Percentiles rank a stretch among this genome's conserved stretches.
Conservation (phyloP, 2,113 vertebrate genomes). For the Pterocles orientalis region DNA sequence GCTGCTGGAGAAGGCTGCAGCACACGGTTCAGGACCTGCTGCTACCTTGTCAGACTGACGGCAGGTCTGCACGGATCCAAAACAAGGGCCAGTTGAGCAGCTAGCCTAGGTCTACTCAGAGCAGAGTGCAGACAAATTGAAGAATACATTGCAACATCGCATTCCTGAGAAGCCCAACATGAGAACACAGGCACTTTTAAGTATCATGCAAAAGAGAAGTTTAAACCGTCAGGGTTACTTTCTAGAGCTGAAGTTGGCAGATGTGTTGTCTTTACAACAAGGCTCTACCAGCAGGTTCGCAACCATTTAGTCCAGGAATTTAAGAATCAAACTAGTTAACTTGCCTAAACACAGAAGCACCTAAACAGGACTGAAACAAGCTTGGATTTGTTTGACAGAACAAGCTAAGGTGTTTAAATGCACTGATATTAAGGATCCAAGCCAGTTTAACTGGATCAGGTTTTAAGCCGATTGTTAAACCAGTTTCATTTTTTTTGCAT, state of each 20-base stretch:
- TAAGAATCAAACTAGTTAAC: neutral
- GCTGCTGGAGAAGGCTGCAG: neutral
- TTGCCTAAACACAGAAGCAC: neutral
- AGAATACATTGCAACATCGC: neutral
- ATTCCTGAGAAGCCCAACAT: neutral
- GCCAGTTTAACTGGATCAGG: neutral
- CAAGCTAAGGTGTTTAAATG: neutral
- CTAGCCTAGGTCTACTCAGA: neutral
- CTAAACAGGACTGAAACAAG: neutral
- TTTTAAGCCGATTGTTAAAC: neutral
- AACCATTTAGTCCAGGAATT: neutral
- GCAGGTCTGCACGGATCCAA: accelerated
- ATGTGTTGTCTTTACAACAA: neutral
- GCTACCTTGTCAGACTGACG: accelerated
- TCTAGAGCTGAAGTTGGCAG: neutral
- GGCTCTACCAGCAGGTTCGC: neutral
- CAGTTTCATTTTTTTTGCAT: neutral
- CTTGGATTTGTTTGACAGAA: neutral
- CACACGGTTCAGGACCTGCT: neutral
- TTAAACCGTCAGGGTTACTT: neutral
- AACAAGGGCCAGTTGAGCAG: neutral
- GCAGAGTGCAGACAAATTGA: neutral
- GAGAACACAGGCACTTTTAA: accelerated
- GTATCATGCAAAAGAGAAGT: neutral
- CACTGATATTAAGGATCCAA: neutral